Percentiles rank a stretch among this genome's conserved stretches.
phyloP scores from a whole-genome alignment of 2,113 vertebrate genomes.

The Oceanites oceanicus region DNA sequence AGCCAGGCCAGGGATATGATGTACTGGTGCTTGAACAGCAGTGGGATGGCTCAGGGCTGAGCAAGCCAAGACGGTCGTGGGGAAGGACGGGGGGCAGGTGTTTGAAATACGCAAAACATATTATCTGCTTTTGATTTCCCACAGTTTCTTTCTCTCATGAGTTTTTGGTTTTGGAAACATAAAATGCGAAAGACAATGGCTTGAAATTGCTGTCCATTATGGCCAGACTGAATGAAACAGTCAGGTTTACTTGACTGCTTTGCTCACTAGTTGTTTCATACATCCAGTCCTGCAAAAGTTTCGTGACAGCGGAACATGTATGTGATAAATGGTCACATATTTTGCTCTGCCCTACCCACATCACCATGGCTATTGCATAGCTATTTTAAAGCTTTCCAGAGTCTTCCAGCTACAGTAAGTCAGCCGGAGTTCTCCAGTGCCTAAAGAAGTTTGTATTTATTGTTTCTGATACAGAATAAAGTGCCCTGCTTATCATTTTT shows the following conservation, averaged over 20 bases:
- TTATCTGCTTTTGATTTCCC: not conserved
- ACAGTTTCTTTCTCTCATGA: not conserved
- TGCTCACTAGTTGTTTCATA: not conserved
- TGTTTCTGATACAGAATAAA: not conserved
- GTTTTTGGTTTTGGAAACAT: not conserved
- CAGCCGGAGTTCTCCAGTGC: not conserved
- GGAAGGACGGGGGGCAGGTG: not conserved
- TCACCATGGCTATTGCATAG: not conserved
- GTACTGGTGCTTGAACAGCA: not conserved
- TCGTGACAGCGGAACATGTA: not conserved
- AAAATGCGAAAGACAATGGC: not conserved
- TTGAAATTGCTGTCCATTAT: not conserved
- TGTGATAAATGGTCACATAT: not conserved
- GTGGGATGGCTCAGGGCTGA: not conserved
- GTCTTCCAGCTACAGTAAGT: not conserved
- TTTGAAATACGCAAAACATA: not conserved
- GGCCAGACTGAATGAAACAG: not conserved
- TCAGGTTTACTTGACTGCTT: not conserved
- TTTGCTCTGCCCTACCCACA: not conserved
- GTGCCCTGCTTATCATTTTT: not conserved
- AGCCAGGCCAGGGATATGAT: not conserved
- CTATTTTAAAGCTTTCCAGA: not conserved
- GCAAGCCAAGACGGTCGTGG: not conserved
- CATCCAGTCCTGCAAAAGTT: not conserved
- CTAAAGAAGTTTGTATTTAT: not conserved